Conservation (phyloP, 2,888 invertebrate genomes). For the Choreutis nemorana region DNA sequence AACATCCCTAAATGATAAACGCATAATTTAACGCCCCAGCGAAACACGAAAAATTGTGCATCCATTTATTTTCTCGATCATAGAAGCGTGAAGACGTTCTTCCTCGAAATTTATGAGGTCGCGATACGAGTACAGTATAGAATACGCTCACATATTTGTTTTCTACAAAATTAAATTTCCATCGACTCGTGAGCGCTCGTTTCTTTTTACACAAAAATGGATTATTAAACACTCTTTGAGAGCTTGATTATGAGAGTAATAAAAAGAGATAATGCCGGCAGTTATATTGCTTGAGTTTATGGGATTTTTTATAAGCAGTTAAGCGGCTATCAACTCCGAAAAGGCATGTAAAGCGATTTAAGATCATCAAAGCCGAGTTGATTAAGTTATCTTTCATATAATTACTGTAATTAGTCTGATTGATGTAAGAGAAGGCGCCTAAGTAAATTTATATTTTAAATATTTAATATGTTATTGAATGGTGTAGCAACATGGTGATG, state of each 20-base stretch:
- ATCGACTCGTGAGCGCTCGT: no score
- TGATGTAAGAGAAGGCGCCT: no score
- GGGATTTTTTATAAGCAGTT: conserved; percentile 35
- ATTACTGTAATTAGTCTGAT: no score
- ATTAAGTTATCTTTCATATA: conserved; percentile 13
- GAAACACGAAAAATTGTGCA: conserved; percentile 53
- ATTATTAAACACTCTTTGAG: conserved; percentile 29
- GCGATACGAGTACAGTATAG: conserved; percentile 20
- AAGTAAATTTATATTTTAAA: no score
- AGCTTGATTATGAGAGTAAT: conserved; percentile 36
- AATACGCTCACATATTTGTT: conserved; percentile 3
- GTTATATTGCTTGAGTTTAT: conserved; percentile 28
- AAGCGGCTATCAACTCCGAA: conserved; percentile 17
- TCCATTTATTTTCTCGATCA: conserved; percentile 47
- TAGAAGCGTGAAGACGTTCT: conserved; percentile 40
- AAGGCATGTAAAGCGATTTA: conserved; percentile 23
- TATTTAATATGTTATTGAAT: no score
- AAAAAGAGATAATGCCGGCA: conserved; percentile 28
- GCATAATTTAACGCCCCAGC: conserved; percentile 56
- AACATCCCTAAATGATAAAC: conserved; percentile 64
- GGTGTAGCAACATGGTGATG: no score
- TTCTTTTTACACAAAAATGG: conserved; percentile 21
- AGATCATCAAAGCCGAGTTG: conserved; percentile 20
- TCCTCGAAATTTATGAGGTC: conserved; percentile 37
- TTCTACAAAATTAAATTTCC: neutral